Evolutionary conservation across 2,888 invertebrate species (phyloP).

Genomic region (Drosophila prostipennis): DNA sequence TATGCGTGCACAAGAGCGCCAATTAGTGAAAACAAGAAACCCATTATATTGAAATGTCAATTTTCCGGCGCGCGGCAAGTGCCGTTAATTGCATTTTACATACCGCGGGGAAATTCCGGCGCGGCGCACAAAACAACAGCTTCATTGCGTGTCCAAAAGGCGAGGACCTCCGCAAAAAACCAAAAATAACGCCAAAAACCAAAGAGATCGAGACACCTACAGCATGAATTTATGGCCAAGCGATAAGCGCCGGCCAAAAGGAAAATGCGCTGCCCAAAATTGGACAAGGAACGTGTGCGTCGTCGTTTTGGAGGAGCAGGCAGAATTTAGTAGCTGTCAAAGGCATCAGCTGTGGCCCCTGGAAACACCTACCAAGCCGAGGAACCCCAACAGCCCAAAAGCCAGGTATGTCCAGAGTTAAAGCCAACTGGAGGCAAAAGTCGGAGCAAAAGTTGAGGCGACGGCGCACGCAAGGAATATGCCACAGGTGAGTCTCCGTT

Average conservation of each 20-base stretch:
- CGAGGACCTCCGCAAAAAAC: conserved; percentile 64
- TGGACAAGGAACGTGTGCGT: conserved; percentile 77
- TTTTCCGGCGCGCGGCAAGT: conserved; percentile 26
- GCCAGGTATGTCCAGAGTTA: neutral
- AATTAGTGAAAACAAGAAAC: conserved; percentile 19
- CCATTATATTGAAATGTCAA: conserved; percentile 47
- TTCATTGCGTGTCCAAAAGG: conserved; percentile 74
- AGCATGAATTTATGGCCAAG: conserved; percentile 70
- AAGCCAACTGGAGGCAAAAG: conserved; percentile 16
- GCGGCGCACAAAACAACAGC: conserved; percentile 59
- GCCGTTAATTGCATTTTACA: conserved; percentile 49
- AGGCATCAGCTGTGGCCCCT: conserved; percentile 74
- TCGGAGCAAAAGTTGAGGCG: conserved; percentile 28
- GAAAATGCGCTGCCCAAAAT: conserved; percentile 63
- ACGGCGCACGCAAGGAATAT: conserved; percentile 59
- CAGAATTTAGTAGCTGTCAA: conserved; percentile 78
- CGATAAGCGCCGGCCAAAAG: conserved; percentile 69
- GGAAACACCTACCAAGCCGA: conserved; percentile 68
- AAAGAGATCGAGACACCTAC: conserved; percentile 30
- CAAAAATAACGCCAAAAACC: conserved; percentile 17
- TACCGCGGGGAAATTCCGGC: conserved; percentile 31
- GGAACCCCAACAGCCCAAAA: neutral
- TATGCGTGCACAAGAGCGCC: conserved; percentile 10
- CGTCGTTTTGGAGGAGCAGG: conserved; percentile 63
- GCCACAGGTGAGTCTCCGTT: conserved; percentile 54